Evolutionary conservation across 2,797 vertebrate species (phyloP).

Genomic region (Selene dorsalis): DNA sequence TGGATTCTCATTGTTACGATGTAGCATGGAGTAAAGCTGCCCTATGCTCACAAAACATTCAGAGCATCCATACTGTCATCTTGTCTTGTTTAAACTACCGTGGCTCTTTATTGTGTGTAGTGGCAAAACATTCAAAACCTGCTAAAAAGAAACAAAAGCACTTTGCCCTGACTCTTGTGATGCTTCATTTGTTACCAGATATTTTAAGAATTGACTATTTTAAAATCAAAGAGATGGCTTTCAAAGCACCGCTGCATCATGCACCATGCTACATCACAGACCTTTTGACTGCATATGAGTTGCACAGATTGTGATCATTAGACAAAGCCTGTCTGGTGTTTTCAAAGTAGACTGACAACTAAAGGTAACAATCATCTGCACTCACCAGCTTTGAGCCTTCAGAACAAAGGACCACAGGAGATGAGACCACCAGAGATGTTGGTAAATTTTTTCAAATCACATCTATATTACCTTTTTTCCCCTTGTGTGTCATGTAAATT

Average conservation of each 20-base stretch:
- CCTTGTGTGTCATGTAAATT: background rate
- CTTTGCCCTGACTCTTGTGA: conserved; percentile 7
- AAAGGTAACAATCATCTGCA: background rate
- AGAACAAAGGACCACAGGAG: conserved; percentile 15
- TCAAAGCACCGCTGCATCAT: conserved; percentile 31
- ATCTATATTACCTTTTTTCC: background rate
- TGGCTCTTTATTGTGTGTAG: background rate
- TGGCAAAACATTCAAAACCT: background rate
- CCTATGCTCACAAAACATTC: background rate
- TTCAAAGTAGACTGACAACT: conserved; percentile 14
- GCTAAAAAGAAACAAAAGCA: conserved; percentile 6
- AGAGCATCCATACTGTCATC: background rate
- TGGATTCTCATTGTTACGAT: background rate
- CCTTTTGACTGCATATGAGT: conserved; percentile 25
- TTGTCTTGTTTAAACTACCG: background rate
- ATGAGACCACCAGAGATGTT: background rate
- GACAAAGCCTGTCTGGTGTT: conserved; percentile 32
- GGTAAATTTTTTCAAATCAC: background rate
- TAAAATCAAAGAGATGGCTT: conserved; percentile 39
- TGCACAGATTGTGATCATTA: conserved; percentile 31
- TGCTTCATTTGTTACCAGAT: conserved; percentile 7
- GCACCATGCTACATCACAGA: conserved; percentile 15
- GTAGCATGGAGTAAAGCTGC: background rate
- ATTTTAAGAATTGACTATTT: conserved; percentile 43
- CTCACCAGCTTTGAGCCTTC: conserved; percentile 9